Evolutionary conservation across 1,140 invertebrate genomes (phyloP).

Genomic region (Nasonia giraulti): DNA sequence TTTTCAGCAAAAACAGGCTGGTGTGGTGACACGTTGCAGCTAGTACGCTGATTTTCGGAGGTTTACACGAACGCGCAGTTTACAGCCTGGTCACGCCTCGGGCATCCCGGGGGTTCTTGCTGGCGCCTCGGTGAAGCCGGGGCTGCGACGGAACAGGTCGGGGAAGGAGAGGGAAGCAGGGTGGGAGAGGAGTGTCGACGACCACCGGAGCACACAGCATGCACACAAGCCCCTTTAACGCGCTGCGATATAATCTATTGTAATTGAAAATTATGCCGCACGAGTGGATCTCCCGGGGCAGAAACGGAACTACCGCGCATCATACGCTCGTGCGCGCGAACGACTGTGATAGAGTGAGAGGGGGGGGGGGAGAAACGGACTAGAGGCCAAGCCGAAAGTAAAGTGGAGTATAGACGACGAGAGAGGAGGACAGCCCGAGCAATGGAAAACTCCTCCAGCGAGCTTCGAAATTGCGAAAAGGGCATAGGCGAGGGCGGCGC

Average conservation of each 20-base stretch:
- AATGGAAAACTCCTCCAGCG: background rate
- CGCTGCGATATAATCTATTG: conserved; percentile 63
- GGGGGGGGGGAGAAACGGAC: background rate
- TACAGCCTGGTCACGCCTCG: conserved; percentile 61
- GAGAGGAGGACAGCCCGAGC: too few species aligned
- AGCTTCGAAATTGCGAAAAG: conserved; percentile 21
- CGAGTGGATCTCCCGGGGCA: conserved; percentile 56
- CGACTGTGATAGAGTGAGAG: background rate
- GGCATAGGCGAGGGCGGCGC: background rate
- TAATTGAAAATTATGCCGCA: conserved; percentile 66
- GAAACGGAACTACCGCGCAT: conserved; percentile 23
- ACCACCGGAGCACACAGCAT: background rate
- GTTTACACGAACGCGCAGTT: conserved; percentile 63
- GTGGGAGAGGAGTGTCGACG: conserved; percentile 18
- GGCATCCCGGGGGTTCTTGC: background rate
- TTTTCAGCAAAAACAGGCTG: background rate
- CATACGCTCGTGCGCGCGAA: background rate
- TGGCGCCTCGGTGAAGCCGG: background rate
- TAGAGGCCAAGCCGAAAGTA: background rate
- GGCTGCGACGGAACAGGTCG: conserved; percentile 16
- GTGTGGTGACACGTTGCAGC: background rate
- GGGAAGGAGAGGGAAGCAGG: background rate
- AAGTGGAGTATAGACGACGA: background rate
- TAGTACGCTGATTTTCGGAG: conserved; percentile 61
- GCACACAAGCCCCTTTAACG: conserved; percentile 53